phyloP scores from a whole-genome alignment of 2,797 vertebrate genomes.

The Brotula barbata region DNA sequence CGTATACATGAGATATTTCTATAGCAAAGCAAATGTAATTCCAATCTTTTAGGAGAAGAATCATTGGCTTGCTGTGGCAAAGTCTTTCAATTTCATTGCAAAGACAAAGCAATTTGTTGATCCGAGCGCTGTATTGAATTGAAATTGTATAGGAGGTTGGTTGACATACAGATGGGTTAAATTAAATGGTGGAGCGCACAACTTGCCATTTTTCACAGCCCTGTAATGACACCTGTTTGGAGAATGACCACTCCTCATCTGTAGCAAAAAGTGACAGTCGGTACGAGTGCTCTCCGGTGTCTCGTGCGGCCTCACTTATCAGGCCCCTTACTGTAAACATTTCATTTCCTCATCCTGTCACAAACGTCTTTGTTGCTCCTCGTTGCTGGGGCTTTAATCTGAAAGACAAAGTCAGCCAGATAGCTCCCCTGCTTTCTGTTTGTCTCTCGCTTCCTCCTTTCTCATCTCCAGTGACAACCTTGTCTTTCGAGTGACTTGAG shows the following conservation, averaged over 20 bases:
- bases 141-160: conserved; percentile 48
- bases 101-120: conserved; percentile 57
- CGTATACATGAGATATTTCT: conserved; percentile 41
- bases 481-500: conserved; percentile 57
- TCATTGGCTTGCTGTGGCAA: conserved; percentile 26
- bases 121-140: conserved; percentile 34
- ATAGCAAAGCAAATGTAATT: conserved; percentile 41
- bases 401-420: conserved; percentile 80
- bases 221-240: conserved; percentile 64
- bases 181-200: conserved; percentile 49
- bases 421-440: conserved; percentile 63
- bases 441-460: conserved; percentile 64
- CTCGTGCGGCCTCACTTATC: conserved; percentile 66
- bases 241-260: conserved; percentile 52
- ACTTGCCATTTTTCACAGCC: conserved; percentile 61
- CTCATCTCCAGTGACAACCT: conserved; percentile 67
- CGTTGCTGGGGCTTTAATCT: conserved; percentile 80
- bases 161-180: conserved; percentile 51
- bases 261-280: conserved; percentile 59
- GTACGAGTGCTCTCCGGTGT: conserved; percentile 60
- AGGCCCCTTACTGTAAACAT: conserved; percentile 75
- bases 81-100: conserved; percentile 47
- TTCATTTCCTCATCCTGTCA: conserved; percentile 83
- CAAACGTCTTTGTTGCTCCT: conserved; percentile 73
- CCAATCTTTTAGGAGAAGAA: conserved; percentile 41